Evolutionary conservation across 2,113 vertebrate species (phyloP).

Genomic region (Larimichthys polyactis): DNA sequence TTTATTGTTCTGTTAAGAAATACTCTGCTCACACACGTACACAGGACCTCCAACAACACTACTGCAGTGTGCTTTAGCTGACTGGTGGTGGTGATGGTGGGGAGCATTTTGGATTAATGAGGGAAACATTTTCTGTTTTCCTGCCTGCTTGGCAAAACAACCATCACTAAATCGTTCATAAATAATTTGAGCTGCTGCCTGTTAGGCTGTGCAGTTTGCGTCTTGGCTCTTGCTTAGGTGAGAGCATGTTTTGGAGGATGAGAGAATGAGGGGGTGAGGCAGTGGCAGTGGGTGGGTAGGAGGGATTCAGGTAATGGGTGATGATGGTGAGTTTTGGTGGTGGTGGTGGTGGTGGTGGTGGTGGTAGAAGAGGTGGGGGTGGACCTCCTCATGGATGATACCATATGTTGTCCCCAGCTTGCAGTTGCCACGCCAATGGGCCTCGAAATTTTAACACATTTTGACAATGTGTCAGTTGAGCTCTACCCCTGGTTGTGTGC

Average conservation of each 20-base stretch:
- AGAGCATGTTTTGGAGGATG: conserved; percentile 41
- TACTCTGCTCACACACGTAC: neutral
- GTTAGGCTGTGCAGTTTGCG: conserved; percentile 26
- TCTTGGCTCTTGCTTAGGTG: conserved; percentile 61
- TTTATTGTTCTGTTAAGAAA: neutral
- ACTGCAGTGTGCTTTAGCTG: neutral
- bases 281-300: neutral
- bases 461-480: conserved; percentile 89
- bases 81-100: neutral
- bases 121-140: conserved; percentile 19
- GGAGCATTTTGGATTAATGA: conserved; percentile 9
- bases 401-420: conserved; percentile 89
- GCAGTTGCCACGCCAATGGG: conserved; percentile 83
- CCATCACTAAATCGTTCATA: conserved; percentile 69
- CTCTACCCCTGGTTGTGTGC: conserved; percentile 78
- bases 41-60: neutral
- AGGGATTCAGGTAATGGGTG: conserved; percentile 26
- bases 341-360: too few relatives aligned
- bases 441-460: conserved; percentile 86
- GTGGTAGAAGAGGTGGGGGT: neutral
- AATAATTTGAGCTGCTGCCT: conserved; percentile 64
- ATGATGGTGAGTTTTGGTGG: conserved; percentile 18
- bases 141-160: conserved; percentile 60
- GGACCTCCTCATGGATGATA: conserved; percentile 54
- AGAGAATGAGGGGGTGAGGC: conserved; percentile 40